These are phyloP conservation scores for Seriola dumerili DNA, from an alignment of 2,113 vertebrate genomes.

Conservation along the genomic window DNA sequence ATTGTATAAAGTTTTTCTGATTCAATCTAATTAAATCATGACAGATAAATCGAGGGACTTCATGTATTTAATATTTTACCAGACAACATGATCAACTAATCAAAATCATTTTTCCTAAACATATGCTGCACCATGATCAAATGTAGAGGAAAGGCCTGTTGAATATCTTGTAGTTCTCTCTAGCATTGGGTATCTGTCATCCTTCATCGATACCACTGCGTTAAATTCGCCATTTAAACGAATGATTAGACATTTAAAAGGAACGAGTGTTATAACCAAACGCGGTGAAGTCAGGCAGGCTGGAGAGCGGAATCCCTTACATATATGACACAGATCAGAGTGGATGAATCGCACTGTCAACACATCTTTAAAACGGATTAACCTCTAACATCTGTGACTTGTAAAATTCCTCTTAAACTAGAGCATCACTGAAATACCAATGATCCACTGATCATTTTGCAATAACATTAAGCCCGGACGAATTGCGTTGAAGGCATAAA, in stretches of 20 bases:
- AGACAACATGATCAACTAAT: not conserved
- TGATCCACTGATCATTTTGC: not conserved
- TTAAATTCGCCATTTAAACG: not conserved
- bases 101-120: not conserved
- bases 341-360: not conserved
- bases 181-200: not conserved
- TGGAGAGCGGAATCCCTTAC: not conserved
- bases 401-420: not conserved
- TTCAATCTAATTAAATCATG: not conserved
- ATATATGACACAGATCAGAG: not conserved
- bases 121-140: not conserved
- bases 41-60: not conserved
- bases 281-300: not conserved
- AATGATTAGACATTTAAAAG: not conserved
- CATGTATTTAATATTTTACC: not conserved
- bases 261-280: not conserved
- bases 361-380: not conserved
- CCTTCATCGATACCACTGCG: not conserved
- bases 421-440: not conserved
- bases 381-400: not conserved
- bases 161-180: not conserved
- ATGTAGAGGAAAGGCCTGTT: not conserved
- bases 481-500: not conserved
- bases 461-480: not conserved
- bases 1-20: not conserved